Percentiles rank a stretch among this genome's conserved stretches.
These are phyloP conservation scores for Actenoides lindsayi DNA, from an alignment of 2,113 vertebrate species.

Conservation along the genomic window DNA sequence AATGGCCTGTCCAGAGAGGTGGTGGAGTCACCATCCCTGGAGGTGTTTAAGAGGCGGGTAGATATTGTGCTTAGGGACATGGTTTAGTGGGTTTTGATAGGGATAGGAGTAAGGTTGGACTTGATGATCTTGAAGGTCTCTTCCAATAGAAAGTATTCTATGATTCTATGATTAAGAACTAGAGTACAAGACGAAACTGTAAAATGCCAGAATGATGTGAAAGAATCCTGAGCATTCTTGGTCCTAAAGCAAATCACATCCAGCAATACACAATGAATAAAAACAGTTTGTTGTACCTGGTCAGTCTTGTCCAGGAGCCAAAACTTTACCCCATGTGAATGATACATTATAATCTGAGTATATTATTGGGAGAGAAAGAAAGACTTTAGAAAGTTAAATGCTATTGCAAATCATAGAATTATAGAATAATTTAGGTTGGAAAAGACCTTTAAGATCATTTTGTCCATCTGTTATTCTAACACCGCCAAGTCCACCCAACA, in stretches of 20 bases:
- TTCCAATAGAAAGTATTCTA: no score
- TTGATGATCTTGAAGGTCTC: no score
- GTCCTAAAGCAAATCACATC: neutral
- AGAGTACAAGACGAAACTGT: neutral
- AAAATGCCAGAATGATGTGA: neutral
- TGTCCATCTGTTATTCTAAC: no score
- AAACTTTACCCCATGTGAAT: neutral
- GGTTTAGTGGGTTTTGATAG: no score
- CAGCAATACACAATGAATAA: neutral
- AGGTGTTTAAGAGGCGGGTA: no score
- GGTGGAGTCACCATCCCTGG: no score
- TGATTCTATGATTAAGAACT: neutral
- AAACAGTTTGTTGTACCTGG: neutral
- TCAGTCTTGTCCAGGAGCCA: neutral
- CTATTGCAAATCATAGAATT: neutral
- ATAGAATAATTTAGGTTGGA: neutral
- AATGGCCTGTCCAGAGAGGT: no score
- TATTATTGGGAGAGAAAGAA: neutral
- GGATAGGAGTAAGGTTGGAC: no score
- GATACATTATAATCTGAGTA: neutral
- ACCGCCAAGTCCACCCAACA: neutral
- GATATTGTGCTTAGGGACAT: no score
- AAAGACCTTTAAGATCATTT: neutral
- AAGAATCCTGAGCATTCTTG: neutral
- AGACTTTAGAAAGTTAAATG: neutral